These are phyloP conservation scores for Micromesistius poutassou DNA, from an alignment of 2,797 vertebrate genomes.

Conservation along the genomic window DNA sequence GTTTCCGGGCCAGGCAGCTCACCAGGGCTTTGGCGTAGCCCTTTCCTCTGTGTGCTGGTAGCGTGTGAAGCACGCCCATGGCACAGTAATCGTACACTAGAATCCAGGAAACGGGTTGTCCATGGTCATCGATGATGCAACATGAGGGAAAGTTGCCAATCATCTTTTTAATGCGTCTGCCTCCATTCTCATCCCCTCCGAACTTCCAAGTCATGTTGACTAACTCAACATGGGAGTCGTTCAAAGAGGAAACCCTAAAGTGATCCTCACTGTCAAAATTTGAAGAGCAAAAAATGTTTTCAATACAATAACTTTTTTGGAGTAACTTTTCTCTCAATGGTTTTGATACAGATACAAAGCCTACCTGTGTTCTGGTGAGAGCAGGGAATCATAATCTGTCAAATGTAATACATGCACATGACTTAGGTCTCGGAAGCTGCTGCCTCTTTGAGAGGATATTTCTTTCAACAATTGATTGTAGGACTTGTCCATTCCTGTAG, in stretches of 20 bases:
- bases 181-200: constrained; percentile 44
- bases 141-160: constrained; percentile 56
- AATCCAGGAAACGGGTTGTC: constrained; percentile 60
- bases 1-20: constrained; percentile 46
- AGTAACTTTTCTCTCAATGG: no score
- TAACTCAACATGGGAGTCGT: constrained; percentile 51
- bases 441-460: constrained; percentile 31
- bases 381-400: constrained; percentile 42
- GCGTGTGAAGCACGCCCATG: constrained; percentile 56
- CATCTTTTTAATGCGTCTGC: constrained; percentile 34
- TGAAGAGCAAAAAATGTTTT: not conserved
- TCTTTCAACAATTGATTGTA: constrained; percentile 46
- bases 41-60: constrained; percentile 63
- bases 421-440: constrained; percentile 20
- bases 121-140: constrained; percentile 55
- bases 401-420: constrained; percentile 52
- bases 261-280: constrained; percentile 45
- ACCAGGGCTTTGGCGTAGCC: constrained; percentile 62
- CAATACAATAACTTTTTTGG: not conserved
- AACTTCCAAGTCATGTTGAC: constrained; percentile 71
- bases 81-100: constrained; percentile 59
- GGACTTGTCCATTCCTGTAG: constrained; percentile 46
- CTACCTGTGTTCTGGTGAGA: constrained; percentile 46
- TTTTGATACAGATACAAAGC: not conserved
- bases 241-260: constrained; percentile 52